Percentiles rank a stretch among this genome's conserved stretches.
Conservation (phyloP, 2,888 invertebrate species). For the Hypena proboscidalis region DNA sequence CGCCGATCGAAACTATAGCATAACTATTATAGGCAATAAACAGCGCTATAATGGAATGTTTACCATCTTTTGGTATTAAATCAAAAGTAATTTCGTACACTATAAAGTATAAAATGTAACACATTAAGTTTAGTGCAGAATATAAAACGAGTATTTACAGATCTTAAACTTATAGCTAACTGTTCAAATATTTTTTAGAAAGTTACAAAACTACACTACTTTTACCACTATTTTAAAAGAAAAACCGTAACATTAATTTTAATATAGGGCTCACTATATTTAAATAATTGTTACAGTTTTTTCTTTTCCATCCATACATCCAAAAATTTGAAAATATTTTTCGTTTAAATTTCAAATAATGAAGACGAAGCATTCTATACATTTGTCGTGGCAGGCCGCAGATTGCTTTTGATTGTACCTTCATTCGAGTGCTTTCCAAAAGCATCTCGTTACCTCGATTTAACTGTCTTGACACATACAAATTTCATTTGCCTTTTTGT, state of each 20-base stretch:
- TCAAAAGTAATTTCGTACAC: too few species aligned
- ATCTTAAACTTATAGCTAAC: too few species aligned
- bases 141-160: too few species aligned
- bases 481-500: conserved; percentile 72
- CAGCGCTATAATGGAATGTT: conserved; percentile 38
- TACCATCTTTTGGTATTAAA: conserved; percentile 39
- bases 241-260: too few species aligned
- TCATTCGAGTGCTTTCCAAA: conserved; percentile 63
- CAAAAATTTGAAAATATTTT: conserved; percentile 7
- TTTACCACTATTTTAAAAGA: too few species aligned
- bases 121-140: too few species aligned
- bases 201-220: too few species aligned
- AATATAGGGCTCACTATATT: too few species aligned
- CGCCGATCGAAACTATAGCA: conserved; percentile 30
- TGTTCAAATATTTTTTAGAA: too few species aligned
- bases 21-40: conserved; percentile 41
- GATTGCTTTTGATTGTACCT: conserved; percentile 70
- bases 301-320: too few species aligned
- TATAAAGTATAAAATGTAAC: too few species aligned
- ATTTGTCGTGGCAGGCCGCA: conserved; percentile 56
- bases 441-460: conserved; percentile 75
- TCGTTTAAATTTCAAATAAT: conserved; percentile 27
- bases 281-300: too few species aligned
- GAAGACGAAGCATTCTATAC: conserved; percentile 33
- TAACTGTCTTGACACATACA: conserved; percentile 80